Conservation (phyloP, 2,113 vertebrate species). For the Myxocyprinus asiaticus region DNA sequence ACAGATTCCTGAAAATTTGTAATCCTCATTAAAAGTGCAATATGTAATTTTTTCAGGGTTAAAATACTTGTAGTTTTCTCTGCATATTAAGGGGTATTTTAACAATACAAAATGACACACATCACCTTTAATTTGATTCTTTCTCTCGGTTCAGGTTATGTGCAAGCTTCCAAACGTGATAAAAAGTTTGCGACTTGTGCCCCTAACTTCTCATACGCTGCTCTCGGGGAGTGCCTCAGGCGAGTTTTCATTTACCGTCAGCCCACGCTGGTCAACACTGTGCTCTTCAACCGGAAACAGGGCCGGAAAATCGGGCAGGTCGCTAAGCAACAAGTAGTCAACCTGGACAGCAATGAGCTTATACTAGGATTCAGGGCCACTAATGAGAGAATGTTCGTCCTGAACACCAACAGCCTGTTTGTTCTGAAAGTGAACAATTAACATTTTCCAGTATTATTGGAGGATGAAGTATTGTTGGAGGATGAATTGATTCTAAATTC, state of each 20-base stretch:
- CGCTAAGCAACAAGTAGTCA: conserved; percentile 95
- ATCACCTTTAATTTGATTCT: not conserved
- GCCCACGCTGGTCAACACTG: conserved; percentile 84
- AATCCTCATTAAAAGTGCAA: too few relatives aligned
- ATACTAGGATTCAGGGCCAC: conserved; percentile 93
- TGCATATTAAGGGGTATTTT: too few relatives aligned
- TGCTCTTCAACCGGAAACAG: conserved; percentile 94
- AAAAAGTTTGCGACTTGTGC: conserved; percentile 95
- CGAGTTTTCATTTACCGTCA: conserved; percentile 93
- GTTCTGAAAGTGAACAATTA: conserved; percentile 88
- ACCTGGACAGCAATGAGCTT: conserved; percentile 85
- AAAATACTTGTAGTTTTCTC: too few relatives aligned
- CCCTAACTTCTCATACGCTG: conserved; percentile 89
- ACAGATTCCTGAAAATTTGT: too few relatives aligned
- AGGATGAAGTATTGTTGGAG: not conserved
- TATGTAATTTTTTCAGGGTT: too few relatives aligned
- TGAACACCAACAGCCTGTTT: conserved; percentile 89
- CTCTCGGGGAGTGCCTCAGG: conserved; percentile 90
- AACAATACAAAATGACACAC: too few relatives aligned
- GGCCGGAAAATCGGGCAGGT: conserved; percentile 91
- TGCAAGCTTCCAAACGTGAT: conserved; percentile 95
- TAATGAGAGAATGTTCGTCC: conserved; percentile 90
- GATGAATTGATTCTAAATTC: not conserved
- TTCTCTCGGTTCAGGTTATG: conserved; percentile 80
- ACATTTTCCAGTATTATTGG: conserved; percentile 30